Base-by-base conservation (phyloP, 2,797 vertebrate species). In the Bradypodion pumilum region DNA sequence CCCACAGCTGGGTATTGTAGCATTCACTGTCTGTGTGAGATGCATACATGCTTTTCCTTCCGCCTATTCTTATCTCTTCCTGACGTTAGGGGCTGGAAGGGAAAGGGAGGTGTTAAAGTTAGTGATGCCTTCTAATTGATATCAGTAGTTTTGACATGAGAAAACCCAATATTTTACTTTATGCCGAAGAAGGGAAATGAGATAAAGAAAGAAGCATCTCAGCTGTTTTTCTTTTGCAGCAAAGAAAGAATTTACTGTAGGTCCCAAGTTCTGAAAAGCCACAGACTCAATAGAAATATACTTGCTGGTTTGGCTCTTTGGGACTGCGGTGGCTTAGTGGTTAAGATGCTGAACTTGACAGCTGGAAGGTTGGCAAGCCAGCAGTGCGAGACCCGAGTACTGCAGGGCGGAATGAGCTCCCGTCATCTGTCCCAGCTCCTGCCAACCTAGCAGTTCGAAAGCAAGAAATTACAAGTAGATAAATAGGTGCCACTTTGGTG, bases 1-100 rank as follows among this genome's bases (percentile, higher is more conserved):
- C 1, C 87, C 79, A 78, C 88, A 82, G 89, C 77, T 89, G 85
- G 88, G 86, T 81, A 87, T 76, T 73, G 44, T 44, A 32, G 1
- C 8, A 4, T 21, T 40, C 12, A 52, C 16, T 70, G 63, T 87
- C 86, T 84, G 85, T 86, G 78, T 85, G 1, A 7, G 37, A 49
- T 65, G 63, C 25, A 59, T 42, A 74, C 0, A 2, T 29, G 40
- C 84, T 19, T 80, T 89, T 83, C 88, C 87, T 90, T 91, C 86
- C 79, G 80, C 78, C 37, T 63, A 7, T 68, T 84, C 44, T 82
- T 82, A 76, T 86, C 74, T 37, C 60, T 85, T 85, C 72, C 78
- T 85, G 83, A 44, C 9, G 83, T 68, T 75, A 88, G 23, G 29
- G 46, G 40, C 80, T 68, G 79, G 37, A 74, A 85, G 84, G 70